phyloP scores from a whole-genome alignment of 2,888 invertebrate species.

The Norana najaformis region DNA sequence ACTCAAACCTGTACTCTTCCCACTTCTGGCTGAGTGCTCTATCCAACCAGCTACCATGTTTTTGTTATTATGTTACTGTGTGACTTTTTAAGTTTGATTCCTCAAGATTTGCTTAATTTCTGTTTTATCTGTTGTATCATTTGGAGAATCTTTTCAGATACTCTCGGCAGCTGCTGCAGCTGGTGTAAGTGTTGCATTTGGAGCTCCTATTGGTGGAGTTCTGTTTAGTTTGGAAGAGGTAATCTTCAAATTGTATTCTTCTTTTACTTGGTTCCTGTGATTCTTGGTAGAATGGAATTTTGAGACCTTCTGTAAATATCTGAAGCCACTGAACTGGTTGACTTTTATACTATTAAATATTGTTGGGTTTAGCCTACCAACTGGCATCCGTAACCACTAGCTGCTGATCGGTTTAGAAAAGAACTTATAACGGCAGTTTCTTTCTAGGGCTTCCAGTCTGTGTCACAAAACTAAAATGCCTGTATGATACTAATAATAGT shows the following conservation, averaged over 20 bases:
- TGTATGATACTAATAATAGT: no score
- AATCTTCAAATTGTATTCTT: background rate
- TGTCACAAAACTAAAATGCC: no score
- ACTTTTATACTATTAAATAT: no score
- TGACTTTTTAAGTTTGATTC: background rate
- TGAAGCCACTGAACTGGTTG: background rate
- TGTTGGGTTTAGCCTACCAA: no score
- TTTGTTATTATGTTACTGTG: background rate
- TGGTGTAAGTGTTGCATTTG: conserved; percentile 97
- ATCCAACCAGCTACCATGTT: background rate
- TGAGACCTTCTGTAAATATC: background rate
- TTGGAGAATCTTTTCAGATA: conserved; percentile 68
- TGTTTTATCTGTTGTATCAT: background rate
- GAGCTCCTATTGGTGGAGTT: conserved; percentile 96
- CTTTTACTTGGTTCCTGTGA: background rate
- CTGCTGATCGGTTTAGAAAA: no score
- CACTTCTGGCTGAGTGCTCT: no score
- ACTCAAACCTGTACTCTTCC: no score
- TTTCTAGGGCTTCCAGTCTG: no score
- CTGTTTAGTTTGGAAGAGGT: conserved; percentile 97
- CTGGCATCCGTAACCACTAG: no score
- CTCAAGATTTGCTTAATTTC: no score
- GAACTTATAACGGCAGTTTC: no score
- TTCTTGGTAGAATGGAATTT: background rate
- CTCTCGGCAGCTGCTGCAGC: conserved; percentile 97